Evolutionary conservation across 30 jellyfish, hydroid and myxozoan species (phyloP).

Genomic region (Pseudorhiza aurosa): DNA sequence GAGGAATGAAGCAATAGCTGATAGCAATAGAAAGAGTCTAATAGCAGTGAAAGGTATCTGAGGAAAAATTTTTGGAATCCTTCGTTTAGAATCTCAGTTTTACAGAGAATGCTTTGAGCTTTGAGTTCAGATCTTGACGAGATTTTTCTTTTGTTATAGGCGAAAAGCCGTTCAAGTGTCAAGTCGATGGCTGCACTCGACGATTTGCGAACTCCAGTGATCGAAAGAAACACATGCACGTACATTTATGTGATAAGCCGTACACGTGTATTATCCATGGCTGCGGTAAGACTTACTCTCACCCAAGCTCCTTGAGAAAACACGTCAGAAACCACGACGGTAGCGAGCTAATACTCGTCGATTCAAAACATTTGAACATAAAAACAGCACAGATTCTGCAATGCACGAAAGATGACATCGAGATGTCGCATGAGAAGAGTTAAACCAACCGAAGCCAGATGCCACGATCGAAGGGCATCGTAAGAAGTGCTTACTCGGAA

Average conservation of each 20-base stretch:
- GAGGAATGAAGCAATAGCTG: too few relatives aligned
- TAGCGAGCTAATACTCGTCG: constrained; percentile 61
- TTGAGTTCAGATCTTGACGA: background rate
- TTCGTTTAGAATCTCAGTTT: too few relatives aligned
- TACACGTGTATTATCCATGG: constrained; percentile 81
- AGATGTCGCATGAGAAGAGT: background rate
- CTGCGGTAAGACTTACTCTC: constrained; percentile 82
- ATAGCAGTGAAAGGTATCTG: too few relatives aligned
- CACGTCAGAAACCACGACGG: constrained; percentile 81
- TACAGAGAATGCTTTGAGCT: too few relatives aligned
- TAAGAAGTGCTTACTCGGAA: too few relatives aligned
- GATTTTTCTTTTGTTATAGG: constrained; percentile 42
- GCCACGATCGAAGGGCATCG: too few relatives aligned
- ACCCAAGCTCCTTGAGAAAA: constrained; percentile 79
- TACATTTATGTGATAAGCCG: constrained; percentile 89
- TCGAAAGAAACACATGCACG: constrained; percentile 97
- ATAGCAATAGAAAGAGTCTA: too few relatives aligned
- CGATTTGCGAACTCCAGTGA: constrained; percentile 97
- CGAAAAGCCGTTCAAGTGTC: constrained; percentile 93
- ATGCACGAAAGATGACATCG: constrained; percentile 24
- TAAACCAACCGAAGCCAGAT: too few relatives aligned
- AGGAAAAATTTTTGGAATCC: too few relatives aligned
- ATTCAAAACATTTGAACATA: constrained; percentile 47
- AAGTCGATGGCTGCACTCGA: constrained; percentile 91
- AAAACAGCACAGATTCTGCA: constrained; percentile 47